These are phyloP conservation scores for Ethmia dodecea DNA, from an alignment of 2,888 invertebrate species.

Conservation along the genomic window DNA sequence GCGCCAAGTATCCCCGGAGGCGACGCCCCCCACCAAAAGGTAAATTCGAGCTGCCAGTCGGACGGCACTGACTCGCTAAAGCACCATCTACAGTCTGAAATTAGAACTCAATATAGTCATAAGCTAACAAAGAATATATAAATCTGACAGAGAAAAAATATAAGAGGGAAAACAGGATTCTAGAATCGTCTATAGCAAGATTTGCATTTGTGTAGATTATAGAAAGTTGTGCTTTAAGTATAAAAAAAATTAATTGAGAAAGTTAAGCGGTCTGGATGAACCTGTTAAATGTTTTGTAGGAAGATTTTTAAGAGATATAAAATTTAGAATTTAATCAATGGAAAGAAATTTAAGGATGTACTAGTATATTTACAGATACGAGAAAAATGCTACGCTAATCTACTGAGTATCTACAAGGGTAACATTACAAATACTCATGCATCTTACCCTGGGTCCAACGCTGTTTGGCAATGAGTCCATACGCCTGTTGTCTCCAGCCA, in stretches of 20 bases:
- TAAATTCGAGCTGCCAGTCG: constrained; percentile 47
- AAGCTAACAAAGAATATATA: too few relatives aligned
- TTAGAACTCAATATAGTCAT: neutral
- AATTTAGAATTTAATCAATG: too few relatives aligned
- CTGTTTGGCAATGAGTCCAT: constrained; percentile 73
- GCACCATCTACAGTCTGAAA: constrained; percentile 65
- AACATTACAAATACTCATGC: constrained; percentile 30
- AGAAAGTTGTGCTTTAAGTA: too few relatives aligned
- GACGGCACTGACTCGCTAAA: constrained; percentile 50
- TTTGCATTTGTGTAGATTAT: too few relatives aligned
- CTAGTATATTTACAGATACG: too few relatives aligned
- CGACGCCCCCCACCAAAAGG: constrained; percentile 83
- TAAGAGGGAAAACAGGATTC: neutral
- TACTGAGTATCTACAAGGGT: constrained; percentile 14
- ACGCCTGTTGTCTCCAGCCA: constrained; percentile 81
- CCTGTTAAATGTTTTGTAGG: too few relatives aligned
- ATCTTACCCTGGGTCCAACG: constrained; percentile 72
- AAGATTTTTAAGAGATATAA: neutral
- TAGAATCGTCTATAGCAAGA: too few relatives aligned
- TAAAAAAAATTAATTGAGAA: too few relatives aligned
- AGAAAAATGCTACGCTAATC: constrained; percentile 4
- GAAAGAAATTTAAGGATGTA: too few relatives aligned
- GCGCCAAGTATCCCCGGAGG: constrained; percentile 85
- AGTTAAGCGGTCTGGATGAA: too few relatives aligned
- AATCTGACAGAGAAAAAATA: neutral